phyloP scores from a whole-genome alignment of 37 sponge, comb jelly and placozoan species.

The Tethya wilhelma region DNA sequence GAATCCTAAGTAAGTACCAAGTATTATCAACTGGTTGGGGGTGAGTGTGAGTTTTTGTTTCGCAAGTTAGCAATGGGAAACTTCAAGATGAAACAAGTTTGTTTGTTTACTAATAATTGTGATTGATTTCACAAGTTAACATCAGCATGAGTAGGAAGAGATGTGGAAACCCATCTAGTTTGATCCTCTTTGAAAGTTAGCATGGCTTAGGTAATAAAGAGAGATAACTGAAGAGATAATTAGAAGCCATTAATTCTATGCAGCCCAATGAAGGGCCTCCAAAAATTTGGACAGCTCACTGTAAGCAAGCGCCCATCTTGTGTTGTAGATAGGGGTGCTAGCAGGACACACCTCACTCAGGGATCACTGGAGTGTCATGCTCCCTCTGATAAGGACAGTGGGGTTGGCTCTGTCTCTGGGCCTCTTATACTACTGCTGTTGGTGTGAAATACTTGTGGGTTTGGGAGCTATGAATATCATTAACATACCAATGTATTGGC shows the following conservation, averaged over 20 bases:
- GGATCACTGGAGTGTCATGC: conserved; percentile 59
- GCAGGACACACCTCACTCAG: conserved; percentile 64
- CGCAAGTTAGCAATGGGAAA: too few relatives aligned
- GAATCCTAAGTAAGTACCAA: neutral
- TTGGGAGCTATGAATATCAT: conserved; percentile 35
- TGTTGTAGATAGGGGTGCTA: conserved; percentile 53
- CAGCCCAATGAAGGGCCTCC: conserved; percentile 44
- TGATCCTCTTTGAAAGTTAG: neutral
- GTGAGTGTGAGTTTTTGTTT: too few relatives aligned
- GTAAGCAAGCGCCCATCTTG: conserved; percentile 9
- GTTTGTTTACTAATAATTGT: neutral
- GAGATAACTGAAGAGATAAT: too few relatives aligned
- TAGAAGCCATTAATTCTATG: too few relatives aligned
- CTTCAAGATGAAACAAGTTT: too few relatives aligned
- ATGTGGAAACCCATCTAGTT: too few relatives aligned
- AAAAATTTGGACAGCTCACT: conserved; percentile 57
- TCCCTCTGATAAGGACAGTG: conserved; percentile 73
- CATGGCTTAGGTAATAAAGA: neutral
- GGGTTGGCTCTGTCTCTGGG: too few relatives aligned
- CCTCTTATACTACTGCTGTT: neutral
- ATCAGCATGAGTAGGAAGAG: too few relatives aligned
- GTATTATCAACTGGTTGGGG: too few relatives aligned
- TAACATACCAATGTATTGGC: neutral
- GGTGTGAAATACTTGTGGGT: neutral
- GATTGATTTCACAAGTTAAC: neutral